Percentiles rank a stretch among this genome's conserved stretches.
phyloP scores from a whole-genome alignment of 2,888 invertebrate species.

The Troides oblongomaculatus region DNA sequence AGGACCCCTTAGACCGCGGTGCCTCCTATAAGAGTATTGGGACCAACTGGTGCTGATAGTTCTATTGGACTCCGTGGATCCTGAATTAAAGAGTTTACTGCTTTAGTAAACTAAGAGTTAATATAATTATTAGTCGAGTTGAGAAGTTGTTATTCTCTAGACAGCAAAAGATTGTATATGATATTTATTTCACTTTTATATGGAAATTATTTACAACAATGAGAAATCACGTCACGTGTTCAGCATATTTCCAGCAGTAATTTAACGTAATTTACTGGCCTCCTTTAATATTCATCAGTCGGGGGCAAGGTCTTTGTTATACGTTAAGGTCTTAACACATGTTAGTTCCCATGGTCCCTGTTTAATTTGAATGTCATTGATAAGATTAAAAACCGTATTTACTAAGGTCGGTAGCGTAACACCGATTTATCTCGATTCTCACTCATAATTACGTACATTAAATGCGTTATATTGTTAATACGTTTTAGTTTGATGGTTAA shows the following conservation, averaged over 20 bases:
- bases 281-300: constrained; percentile 7
- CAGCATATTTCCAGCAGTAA: not conserved
- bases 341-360: constrained; percentile 7
- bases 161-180: not conserved
- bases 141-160: no score
- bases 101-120: no score
- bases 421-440: not conserved
- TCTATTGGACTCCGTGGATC: no score
- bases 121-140: no score
- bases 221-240: not conserved
- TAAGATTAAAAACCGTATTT: not conserved
- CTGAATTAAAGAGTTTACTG: no score
- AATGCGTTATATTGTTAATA: no score
- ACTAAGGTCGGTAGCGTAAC: not conserved
- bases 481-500: no score
- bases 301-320: constrained; percentile 1
- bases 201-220: not conserved
- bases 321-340: not conserved
- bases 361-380: not conserved
- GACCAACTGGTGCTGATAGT: no score
- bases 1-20: no score
- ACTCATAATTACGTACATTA: no score
- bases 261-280: constrained; percentile 3
- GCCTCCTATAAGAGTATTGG: no score
- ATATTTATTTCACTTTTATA: not conserved